Percentiles rank a stretch among this genome's conserved stretches.
phyloP scores from a whole-genome alignment of 2,797 vertebrate genomes.

The Bryconaethiops microstoma region DNA sequence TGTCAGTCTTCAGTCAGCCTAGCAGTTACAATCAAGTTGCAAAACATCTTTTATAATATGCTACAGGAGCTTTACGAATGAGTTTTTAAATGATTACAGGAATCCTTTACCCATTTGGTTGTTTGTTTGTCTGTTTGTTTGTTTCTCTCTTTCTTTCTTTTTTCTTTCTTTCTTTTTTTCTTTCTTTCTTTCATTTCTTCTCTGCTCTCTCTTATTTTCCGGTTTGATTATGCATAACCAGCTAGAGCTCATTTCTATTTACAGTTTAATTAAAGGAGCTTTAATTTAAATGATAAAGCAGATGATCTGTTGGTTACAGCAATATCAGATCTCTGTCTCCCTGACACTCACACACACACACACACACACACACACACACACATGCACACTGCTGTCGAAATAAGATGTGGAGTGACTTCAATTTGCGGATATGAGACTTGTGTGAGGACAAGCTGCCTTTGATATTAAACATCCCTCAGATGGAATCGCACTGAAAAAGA shows the following conservation, averaged over 20 bases:
- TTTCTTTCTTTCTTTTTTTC: neutral
- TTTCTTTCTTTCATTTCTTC: neutral
- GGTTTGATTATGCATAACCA: constrained; percentile 8
- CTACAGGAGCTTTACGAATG: too few relatives aligned
- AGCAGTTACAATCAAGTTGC: too few relatives aligned
- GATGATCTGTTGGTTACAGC: constrained; percentile 8
- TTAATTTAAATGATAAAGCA: constrained; percentile 31
- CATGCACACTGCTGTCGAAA: neutral
- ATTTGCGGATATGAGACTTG: constrained; percentile 40
- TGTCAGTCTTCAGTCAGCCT: too few relatives aligned
- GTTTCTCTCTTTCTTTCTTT: too few relatives aligned
- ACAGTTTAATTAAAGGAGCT: constrained; percentile 33
- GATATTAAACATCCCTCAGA: constrained; percentile 51
- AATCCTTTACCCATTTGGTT: too few relatives aligned
- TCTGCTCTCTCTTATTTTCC: constrained; percentile 1
- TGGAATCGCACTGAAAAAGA: constrained; percentile 44
- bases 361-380: constrained; percentile 16
- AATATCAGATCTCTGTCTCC: constrained; percentile 25
- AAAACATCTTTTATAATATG: too few relatives aligned
- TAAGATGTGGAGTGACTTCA: constrained; percentile 37
- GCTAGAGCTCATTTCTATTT: neutral
- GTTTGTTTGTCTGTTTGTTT: too few relatives aligned
- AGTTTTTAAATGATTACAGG: too few relatives aligned
- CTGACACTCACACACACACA: constrained; percentile 8
- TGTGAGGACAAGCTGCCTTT: constrained; percentile 44